A percentile compares a stretch with the other conserved stretches of the same genome.
Evolutionary conservation across 2,888 invertebrate species (phyloP).

Genomic region (Polymixis lichenea): DNA sequence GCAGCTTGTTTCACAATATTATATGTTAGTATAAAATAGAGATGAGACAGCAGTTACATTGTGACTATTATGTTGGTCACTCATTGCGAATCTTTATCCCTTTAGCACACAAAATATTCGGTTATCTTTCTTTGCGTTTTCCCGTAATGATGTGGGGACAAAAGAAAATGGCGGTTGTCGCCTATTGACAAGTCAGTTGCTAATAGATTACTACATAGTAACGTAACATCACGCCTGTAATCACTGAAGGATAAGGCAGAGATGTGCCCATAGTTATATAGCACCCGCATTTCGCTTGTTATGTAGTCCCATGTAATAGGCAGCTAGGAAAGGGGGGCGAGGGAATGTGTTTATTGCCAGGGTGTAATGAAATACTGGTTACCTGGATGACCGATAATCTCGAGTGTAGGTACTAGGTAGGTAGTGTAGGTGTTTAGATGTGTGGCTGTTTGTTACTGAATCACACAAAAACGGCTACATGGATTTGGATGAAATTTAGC

Average conservation of each 20-base stretch:
- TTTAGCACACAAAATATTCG: constrained; percentile 9
- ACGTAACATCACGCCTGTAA: no score
- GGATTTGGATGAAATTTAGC: no score
- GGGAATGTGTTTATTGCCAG: background rate
- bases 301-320: no score
- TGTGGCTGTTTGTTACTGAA: no score
- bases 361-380: background rate
- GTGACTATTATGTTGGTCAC: constrained; percentile 44
- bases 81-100: constrained; percentile 24
- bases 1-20: constrained; percentile 7
- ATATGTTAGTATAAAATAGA: constrained; percentile 10
- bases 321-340: no score
- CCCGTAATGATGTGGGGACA: constrained; percentile 33
- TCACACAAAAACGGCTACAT: no score
- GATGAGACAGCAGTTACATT: constrained; percentile 54
- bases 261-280: no score
- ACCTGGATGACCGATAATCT: background rate
- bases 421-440: no score
- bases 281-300: no score
- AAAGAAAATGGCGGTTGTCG: constrained; percentile 30
- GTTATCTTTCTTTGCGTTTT: constrained; percentile 35
- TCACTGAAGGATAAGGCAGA: no score
- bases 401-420: background rate
- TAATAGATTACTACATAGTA: background rate
- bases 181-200: constrained; percentile 15